phyloP scores from a whole-genome alignment of 2,113 vertebrate species.

The Poecile atricapillus region DNA sequence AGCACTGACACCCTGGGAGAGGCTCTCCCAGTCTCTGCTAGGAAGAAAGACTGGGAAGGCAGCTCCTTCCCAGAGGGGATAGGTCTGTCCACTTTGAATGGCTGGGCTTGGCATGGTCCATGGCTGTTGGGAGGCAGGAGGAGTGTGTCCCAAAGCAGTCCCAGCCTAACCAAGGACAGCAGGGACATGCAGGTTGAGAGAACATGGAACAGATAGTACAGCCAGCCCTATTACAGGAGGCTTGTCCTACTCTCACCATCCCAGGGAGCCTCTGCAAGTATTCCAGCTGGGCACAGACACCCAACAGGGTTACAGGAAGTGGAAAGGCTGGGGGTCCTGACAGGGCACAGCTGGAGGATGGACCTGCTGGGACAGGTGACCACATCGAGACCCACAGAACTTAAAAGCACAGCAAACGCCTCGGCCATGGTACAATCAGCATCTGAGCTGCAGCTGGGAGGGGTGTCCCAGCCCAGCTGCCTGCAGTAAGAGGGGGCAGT shows the following conservation, averaged over 20 bases:
- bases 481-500: not conserved
- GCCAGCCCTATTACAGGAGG: not conserved
- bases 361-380: not conserved
- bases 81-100: accelerated
- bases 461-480: not conserved
- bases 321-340: not conserved
- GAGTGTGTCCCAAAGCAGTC: not conserved
- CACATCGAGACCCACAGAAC: not conserved
- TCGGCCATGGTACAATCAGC: accelerated
- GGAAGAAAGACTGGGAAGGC: not conserved
- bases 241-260: not conserved
- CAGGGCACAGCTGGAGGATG: not conserved
- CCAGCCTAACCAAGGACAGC: not conserved
- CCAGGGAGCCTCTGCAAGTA: not conserved
- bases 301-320: not conserved
- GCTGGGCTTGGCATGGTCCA: not conserved
- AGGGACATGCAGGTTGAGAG: not conserved
- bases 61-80: not conserved
- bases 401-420: not conserved
- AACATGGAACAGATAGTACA: not conserved
- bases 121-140: not conserved
- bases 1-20: accelerated
- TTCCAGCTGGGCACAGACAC: not conserved
- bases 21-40: not conserved
- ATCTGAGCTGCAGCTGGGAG: not conserved